These are phyloP conservation scores for Vimba vimba DNA, from an alignment of 2,113 vertebrate genomes.

Conservation along the genomic window DNA sequence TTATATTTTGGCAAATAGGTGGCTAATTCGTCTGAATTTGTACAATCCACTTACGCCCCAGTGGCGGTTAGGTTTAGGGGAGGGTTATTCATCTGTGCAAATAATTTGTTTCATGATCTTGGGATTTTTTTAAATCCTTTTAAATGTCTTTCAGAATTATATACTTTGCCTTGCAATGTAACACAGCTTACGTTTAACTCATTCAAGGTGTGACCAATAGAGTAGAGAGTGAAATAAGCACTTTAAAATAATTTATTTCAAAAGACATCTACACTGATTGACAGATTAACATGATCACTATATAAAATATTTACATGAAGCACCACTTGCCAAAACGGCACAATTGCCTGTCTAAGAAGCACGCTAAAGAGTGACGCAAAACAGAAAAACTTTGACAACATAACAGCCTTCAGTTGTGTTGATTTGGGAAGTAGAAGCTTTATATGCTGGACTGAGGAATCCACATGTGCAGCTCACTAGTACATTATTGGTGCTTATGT, in stretches of 20 bases:
- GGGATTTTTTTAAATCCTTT: no score
- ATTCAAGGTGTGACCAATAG: not conserved
- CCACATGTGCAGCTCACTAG: conserved; percentile 55
- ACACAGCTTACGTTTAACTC: not conserved
- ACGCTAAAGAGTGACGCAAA: conserved; percentile 21
- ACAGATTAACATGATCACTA: conserved; percentile 65
- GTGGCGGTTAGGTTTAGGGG: no score
- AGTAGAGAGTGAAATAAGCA: not conserved
- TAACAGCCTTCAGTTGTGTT: conserved; percentile 8
- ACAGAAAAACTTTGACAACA: not conserved
- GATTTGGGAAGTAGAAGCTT: not conserved
- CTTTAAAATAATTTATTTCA: conserved; percentile 80
- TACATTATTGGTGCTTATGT: conserved; percentile 40
- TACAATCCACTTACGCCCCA: no score
- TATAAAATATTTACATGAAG: conserved; percentile 81
- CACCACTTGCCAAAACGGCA: conserved; percentile 67
- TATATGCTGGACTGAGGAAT: conserved; percentile 24
- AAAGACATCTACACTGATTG: conserved; percentile 66
- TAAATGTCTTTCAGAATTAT: no score
- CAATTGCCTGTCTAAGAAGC: conserved; percentile 51
- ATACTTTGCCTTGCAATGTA: no score
- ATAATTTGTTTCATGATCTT: no score
- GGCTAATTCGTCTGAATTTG: no score
- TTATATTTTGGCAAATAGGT: no score
- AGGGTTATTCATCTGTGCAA: no score